Evolutionary conservation across 2,113 vertebrate species (phyloP).

Genomic region (Maccullochella peelii): DNA sequence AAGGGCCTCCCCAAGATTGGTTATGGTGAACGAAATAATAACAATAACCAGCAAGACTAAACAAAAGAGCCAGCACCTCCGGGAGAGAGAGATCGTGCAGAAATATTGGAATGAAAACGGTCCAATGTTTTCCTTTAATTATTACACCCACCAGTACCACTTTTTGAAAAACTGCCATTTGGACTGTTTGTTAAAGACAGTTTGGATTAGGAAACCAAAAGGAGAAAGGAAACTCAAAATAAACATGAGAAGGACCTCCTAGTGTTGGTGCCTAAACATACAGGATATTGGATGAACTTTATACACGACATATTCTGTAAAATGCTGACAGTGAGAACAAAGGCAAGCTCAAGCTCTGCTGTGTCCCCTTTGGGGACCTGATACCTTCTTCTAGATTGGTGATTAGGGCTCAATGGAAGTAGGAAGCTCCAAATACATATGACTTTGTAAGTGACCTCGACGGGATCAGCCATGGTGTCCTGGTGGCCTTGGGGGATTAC

Average conservation of each 20-base stretch:
- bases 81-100: constrained; percentile 58
- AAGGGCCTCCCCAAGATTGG: constrained; percentile 77
- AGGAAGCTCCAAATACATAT: constrained; percentile 84
- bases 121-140: constrained; percentile 78
- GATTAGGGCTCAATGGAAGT: constrained; percentile 84
- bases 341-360: constrained; percentile 66
- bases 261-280: constrained; percentile 64
- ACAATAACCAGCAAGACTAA: constrained; percentile 82
- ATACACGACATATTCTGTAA: constrained; percentile 76
- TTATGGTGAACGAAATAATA: constrained; percentile 81
- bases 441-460: constrained; percentile 87
- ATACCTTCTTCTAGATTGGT: constrained; percentile 81
- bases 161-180: constrained; percentile 45
- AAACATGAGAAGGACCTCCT: constrained; percentile 42
- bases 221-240: constrained; percentile 41
- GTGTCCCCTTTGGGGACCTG: constrained; percentile 75
- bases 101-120: constrained; percentile 73
- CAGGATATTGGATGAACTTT: constrained; percentile 71
- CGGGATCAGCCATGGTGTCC: constrained; percentile 79
- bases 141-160: constrained; percentile 63
- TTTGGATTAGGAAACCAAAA: constrained; percentile 58
- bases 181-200: constrained; percentile 47
- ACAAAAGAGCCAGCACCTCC: constrained; percentile 76
- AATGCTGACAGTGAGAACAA: constrained; percentile 81
- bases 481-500: constrained; percentile 84